Conservation (phyloP, 2,797 vertebrate species). For the Lacerta bilineata region DNA sequence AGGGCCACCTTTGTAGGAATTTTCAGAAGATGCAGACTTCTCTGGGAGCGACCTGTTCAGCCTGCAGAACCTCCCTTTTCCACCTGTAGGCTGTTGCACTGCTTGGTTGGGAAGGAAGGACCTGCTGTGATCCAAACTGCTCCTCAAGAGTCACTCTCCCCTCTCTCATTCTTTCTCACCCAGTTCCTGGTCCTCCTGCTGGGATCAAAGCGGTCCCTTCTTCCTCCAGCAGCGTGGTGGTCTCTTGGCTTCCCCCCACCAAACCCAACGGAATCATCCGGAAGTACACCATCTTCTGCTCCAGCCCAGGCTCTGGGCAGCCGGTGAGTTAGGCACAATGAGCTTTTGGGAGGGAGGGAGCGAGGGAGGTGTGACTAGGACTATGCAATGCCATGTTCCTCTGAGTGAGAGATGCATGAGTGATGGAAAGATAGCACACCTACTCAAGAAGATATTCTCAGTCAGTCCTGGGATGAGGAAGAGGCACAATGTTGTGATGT, state of each 20-base stretch:
- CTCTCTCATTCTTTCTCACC: not conserved
- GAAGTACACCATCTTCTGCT: slow-evolving; percentile 99
- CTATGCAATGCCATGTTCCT: not conserved
- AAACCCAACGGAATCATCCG: slow-evolving; percentile 98
- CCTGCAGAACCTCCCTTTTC: too few relatives aligned
- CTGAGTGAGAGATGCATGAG: too few relatives aligned
- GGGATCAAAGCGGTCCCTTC: slow-evolving; percentile 98
- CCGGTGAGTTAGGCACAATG: slow-evolving; percentile 83
- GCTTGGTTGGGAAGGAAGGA: not conserved
- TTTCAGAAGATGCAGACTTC: not conserved
- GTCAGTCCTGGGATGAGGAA: too few relatives aligned
- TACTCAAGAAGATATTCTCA: too few relatives aligned
- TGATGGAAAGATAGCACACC: too few relatives aligned
- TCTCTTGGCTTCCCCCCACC: slow-evolving; percentile 95
- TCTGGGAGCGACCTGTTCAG: not conserved
- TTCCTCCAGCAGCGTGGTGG: slow-evolving; percentile 94
- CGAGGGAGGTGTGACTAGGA: not conserved
- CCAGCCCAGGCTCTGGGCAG: slow-evolving; percentile 95
- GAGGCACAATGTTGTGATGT: too few relatives aligned
- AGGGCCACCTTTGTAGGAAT: not conserved
- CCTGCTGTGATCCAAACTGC: fast-evolving
- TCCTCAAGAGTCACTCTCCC: not conserved
- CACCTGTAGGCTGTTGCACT: not conserved
- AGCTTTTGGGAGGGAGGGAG: too few relatives aligned
- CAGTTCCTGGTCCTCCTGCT: slow-evolving; percentile 96